phyloP scores from a whole-genome alignment of 2,888 invertebrate species.

The Adineta ricciae region DNA sequence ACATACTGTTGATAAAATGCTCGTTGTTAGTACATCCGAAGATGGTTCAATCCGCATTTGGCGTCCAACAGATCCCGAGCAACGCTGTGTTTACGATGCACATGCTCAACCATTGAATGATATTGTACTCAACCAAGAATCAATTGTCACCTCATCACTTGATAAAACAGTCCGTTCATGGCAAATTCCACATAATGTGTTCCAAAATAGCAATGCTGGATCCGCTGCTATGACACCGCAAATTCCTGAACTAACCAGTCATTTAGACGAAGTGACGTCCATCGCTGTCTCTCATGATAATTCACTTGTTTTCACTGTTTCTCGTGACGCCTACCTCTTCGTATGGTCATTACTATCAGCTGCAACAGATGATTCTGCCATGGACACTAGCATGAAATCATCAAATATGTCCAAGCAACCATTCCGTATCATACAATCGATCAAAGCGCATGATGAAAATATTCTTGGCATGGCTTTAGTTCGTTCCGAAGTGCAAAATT shows the following conservation, averaged over 20 bases:
- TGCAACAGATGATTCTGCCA: not conserved
- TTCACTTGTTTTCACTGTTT: not conserved
- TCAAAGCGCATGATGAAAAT: not conserved
- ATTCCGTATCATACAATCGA: not conserved
- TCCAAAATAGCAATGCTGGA: not conserved
- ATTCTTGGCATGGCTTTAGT: slow-evolving; percentile 6
- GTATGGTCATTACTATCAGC: not conserved
- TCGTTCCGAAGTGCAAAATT: not conserved
- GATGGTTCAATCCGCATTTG: not conserved
- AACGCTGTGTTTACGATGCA: not conserved
- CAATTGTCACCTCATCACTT: slow-evolving; percentile 11
- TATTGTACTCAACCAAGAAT: not conserved
- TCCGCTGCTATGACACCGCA: slow-evolving; percentile 8
- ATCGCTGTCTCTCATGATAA: not conserved
- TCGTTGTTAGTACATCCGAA: slow-evolving; percentile 4
- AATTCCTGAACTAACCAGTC: not conserved
- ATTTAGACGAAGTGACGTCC: slow-evolving; percentile 14
- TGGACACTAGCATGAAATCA: not conserved
- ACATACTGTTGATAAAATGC: slow-evolving; percentile 20
- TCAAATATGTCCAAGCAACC: not conserved
- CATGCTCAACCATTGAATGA: slow-evolving; percentile 6
- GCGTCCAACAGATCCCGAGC: slow-evolving; percentile 9
- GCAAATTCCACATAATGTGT: not conserved
- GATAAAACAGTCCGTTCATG: slow-evolving; percentile 8
- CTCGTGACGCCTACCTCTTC: not conserved